Evolutionary conservation across 2,888 invertebrate species (phyloP).

Genomic region (Thecophora atra): DNA sequence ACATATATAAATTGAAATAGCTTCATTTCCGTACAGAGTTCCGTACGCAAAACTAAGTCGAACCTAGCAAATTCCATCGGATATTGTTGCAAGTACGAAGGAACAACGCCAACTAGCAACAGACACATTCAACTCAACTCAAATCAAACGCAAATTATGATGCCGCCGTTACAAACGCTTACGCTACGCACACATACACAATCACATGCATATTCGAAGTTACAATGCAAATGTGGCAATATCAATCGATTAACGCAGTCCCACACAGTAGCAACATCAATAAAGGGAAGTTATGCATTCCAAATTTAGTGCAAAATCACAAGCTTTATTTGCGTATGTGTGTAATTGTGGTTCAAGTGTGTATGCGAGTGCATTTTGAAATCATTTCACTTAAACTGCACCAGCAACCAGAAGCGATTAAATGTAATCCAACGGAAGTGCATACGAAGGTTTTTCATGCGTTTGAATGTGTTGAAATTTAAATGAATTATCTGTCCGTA

Average conservation of each 20-base stretch:
- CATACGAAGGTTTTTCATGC: no score
- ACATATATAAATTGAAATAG: background rate
- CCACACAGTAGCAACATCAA: background rate
- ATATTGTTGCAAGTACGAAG: background rate
- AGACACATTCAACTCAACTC: background rate
- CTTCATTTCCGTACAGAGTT: constrained; percentile 7
- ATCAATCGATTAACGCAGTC: constrained; percentile 18
- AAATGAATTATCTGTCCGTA: no score
- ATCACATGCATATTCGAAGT: background rate
- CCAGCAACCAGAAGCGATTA: constrained; percentile 4
- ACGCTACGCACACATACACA: no score
- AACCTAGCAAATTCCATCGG: constrained; percentile 1
- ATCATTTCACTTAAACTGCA: no score
- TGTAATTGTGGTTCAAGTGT: background rate
- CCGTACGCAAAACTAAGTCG: constrained; percentile 17
- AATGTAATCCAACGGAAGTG: background rate
- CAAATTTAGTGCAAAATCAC: background rate
- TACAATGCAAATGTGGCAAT: constrained; percentile 18
- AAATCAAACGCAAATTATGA: background rate
- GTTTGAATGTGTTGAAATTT: no score
- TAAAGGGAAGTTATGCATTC: constrained; percentile 10
- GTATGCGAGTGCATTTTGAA: no score
- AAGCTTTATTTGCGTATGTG: background rate
- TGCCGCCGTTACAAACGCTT: background rate
- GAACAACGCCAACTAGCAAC: background rate